These are phyloP conservation scores for Nymphalis urticae DNA, from an alignment of 2,888 invertebrate species.

Conservation along the genomic window DNA sequence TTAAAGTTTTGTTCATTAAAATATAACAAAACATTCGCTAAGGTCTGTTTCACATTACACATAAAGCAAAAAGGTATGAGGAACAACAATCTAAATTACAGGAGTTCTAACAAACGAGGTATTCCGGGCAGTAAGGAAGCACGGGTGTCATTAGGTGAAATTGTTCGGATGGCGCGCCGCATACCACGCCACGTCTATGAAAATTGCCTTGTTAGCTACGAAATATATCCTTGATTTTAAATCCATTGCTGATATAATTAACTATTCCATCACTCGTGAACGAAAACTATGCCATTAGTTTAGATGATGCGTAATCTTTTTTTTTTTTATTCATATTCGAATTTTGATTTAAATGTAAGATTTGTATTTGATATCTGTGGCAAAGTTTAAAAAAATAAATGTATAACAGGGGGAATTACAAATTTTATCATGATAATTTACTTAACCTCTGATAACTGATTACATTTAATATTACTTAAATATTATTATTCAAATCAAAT, in stretches of 20 bases:
- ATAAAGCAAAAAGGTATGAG: constrained; percentile 5
- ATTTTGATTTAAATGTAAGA: too few relatives aligned
- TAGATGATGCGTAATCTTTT: too few relatives aligned
- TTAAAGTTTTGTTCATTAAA: background rate
- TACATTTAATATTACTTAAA: too few relatives aligned
- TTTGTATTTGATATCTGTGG: too few relatives aligned
- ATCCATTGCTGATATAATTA: background rate
- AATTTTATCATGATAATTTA: too few relatives aligned
- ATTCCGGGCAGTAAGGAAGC: constrained; percentile 34
- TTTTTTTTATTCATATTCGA: too few relatives aligned
- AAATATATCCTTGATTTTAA: constrained; percentile 4
- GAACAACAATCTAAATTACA: constrained; percentile 13
- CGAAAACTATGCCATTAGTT: too few relatives aligned
- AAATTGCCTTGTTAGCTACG: constrained; percentile 35
- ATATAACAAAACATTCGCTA: background rate
- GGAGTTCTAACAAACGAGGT: constrained; percentile 10
- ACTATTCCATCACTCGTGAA: too few relatives aligned
- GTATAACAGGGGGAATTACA: too few relatives aligned
- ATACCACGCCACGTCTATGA: constrained; percentile 34
- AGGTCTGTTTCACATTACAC: background rate
- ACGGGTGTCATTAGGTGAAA: constrained; percentile 54
- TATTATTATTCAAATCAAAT: too few relatives aligned
- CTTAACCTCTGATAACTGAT: too few relatives aligned
- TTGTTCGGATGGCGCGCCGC: constrained; percentile 45
- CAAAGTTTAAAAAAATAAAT: too few relatives aligned